A percentile compares a stretch with the other conserved stretches of the same genome.
Evolutionary conservation across 2,888 invertebrate genomes (phyloP).

Genomic region (Saturnia pavonia): DNA sequence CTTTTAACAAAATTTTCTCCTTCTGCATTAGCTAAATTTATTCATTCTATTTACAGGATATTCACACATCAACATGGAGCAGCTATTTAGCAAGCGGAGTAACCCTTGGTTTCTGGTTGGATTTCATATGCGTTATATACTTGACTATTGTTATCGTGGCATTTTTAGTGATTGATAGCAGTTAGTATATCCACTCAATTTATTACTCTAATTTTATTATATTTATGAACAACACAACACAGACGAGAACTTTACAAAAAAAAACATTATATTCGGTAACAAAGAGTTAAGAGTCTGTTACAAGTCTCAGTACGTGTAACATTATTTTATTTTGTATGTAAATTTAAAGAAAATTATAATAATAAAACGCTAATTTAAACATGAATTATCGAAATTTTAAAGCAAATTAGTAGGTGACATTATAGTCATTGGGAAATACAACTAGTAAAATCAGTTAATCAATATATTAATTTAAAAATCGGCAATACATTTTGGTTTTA

Average conservation of each 20-base stretch:
- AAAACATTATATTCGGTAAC: background rate
- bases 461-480: too few species aligned
- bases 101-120: constrained; percentile 90
- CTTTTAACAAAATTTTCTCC: background rate
- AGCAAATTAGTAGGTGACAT: too few species aligned
- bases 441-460: too few species aligned
- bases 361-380: too few species aligned
- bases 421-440: too few species aligned
- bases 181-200: constrained; percentile 49
- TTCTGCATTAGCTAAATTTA: background rate
- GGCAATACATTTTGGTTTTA: too few species aligned
- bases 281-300: too few species aligned
- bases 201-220: background rate
- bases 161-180: constrained; percentile 82
- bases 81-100: constrained; percentile 85
- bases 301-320: too few species aligned
- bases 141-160: constrained; percentile 86
- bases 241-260: background rate
- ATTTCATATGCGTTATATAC: constrained; percentile 87
- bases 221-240: background rate
- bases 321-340: too few species aligned
- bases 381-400: too few species aligned
- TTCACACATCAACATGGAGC: constrained; percentile 88
- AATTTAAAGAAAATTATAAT: too few species aligned
- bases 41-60: constrained; percentile 71